Evolutionary conservation across 2,888 invertebrate genomes (phyloP), one percentile per base, ranked within the genome.

Genomic region (Idaea biselata): DNA sequence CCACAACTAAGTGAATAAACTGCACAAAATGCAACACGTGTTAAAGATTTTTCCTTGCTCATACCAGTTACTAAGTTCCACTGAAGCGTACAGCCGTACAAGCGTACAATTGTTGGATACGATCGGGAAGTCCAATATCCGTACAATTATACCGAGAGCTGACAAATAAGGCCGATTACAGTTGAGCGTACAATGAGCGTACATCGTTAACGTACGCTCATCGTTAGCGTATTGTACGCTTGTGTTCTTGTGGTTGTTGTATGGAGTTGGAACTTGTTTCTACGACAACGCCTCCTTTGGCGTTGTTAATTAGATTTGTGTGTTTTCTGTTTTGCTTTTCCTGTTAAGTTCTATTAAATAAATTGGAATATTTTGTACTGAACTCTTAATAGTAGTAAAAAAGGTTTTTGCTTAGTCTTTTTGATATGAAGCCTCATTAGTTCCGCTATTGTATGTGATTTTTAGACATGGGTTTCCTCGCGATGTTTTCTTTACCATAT

Each of bases 71-170:
- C 5, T 3, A 25, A 25, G 25, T 25, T 25, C 25, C 25, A 25
- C 25, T 25, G 25, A 25, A 25, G 25, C 25, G 25, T 25, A 25
- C 25, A 25, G 1, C 25, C 25, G 1, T 44, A 44, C 8, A 44
- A 44, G 14, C 7, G 5, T 44, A 5, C 44, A 44, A 8, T 8
- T 44, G 44, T 7, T 14, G 44, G 14, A 44, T 14, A 44, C 44
- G 44, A 44, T 44, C 44, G 44, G 44, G 3, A 44, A 44, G 44
- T 44, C 11, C 44, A 44, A 44, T 44, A 44, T 44, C 44, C 44
- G 44, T 44, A 44, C 44, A 44, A 44, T 44, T 44, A 44, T 44
- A 44, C 44, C 44, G 44, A 44, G 44, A 44, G 44, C 44, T 44
- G 44, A 44, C 44, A 44, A 44, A 44, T 44, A 44, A 44, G 44